Base-by-base conservation (phyloP, 1,140 invertebrate genomes). In the Zaprionus vittiger region DNA sequence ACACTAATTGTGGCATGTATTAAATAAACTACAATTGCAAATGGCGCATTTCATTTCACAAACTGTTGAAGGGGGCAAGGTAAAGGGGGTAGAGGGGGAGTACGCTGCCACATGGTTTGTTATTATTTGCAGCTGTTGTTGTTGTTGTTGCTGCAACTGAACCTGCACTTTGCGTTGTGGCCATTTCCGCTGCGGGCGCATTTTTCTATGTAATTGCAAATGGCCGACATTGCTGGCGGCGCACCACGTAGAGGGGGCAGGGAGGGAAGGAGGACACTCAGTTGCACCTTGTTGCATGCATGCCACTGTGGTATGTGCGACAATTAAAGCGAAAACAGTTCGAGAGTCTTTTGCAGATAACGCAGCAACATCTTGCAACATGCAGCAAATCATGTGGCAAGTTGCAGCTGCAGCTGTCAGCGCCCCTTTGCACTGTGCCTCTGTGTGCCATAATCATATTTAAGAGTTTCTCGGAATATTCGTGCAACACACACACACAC, bases 21-120 rank as follows among this genome's bases (percentile, higher is more conserved):
- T 84, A 89, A 89, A 89, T 89, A 90, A 89, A 89, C 84, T 90
- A 90, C 84, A 89, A 89, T 89, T 89, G 84, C 85, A 85, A 89
- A 89, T 89, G 84, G 85, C 85, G 84, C 84, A 89, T 84, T 84
- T 80, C 83, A 84, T 82, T 79, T 64, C 54, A 65, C 15, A 54
- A 62, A 70, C 34, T 44, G 49, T 24, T 1, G 47, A 22, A 28
- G 47, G 17, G 20, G 7, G 52, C 59, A 11, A 9, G 22, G 17
- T 15, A 2, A 31, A 37, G 15, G 41, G 41, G 24, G 15, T 20
- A 38, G 54, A 37, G 22, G 24, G 44, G 17, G 47, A 59, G 61
- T 7, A 72, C 61, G 60, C 15, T 61, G 73, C 61, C 69, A 72
- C 72, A 55, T 78, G 81, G 76, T 85, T 85, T 67, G 83, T 81